phyloP scores from a whole-genome alignment of 2,888 invertebrate species.

The Athetis lepigone region DNA sequence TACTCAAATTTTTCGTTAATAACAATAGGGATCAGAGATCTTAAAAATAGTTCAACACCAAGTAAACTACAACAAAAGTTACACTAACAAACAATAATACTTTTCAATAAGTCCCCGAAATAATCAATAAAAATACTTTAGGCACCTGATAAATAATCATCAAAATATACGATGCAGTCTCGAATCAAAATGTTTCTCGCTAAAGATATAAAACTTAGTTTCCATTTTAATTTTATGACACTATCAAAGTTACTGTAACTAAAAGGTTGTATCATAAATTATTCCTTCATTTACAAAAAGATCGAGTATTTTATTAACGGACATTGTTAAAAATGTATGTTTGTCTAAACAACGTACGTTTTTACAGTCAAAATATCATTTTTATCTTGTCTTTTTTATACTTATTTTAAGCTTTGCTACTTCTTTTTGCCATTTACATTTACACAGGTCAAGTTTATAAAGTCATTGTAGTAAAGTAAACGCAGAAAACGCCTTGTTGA shows the following conservation, averaged over 20 bases:
- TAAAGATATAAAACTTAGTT: slow-evolving; percentile 66
- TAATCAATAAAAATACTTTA: slow-evolving; percentile 57
- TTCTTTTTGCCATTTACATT: background rate
- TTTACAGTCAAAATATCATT: slow-evolving; percentile 3
- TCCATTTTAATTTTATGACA: slow-evolving; percentile 66
- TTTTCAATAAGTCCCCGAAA: slow-evolving; percentile 20
- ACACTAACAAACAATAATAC: background rate
- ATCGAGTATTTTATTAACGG: slow-evolving; percentile 55
- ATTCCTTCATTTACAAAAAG: slow-evolving; percentile 54
- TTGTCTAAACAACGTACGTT: slow-evolving; percentile 50
- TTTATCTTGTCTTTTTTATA: slow-evolving; percentile 1
- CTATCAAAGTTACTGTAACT: slow-evolving; percentile 63
- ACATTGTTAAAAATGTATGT: slow-evolving; percentile 51
- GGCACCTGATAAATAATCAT: slow-evolving; percentile 61
- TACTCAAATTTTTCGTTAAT: no score
- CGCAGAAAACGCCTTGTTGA: slow-evolving; percentile 37
- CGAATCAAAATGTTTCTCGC: slow-evolving; percentile 57
- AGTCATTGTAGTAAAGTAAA: slow-evolving; percentile 31
- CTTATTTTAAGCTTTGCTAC: slow-evolving; percentile 1
- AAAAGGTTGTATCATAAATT: slow-evolving; percentile 61
- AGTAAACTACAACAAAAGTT: slow-evolving; percentile 1
- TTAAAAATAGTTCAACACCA: background rate
- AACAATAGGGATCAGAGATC: no score
- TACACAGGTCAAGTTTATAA: slow-evolving; percentile 15
- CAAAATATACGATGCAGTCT: slow-evolving; percentile 58